phyloP scores from a whole-genome alignment of 2,888 invertebrate species.

The Synanthedon formicaeformis region DNA sequence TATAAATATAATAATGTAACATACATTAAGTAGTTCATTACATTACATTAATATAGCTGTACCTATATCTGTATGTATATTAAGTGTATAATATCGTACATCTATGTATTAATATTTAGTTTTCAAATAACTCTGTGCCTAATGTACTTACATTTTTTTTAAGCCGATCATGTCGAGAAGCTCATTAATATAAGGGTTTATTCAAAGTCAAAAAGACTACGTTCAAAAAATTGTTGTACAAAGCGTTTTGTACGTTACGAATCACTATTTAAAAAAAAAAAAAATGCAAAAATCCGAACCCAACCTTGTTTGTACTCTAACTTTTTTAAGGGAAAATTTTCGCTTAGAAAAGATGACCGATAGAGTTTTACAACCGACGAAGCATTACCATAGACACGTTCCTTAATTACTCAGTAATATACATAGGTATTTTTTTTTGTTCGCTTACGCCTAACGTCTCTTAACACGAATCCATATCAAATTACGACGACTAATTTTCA shows the following conservation, averaged over 20 bases:
- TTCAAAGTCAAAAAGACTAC: constrained; percentile 27
- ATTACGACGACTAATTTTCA: constrained; percentile 56
- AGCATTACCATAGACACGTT: constrained; percentile 3
- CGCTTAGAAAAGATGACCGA: neutral
- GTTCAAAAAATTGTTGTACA: constrained; percentile 11
- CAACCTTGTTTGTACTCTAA: constrained; percentile 19
- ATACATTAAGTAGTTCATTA: constrained; percentile 10
- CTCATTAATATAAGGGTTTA: constrained; percentile 43
- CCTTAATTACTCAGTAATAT: constrained; percentile 39
- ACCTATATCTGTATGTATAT: constrained; percentile 56
- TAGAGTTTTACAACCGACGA: neutral
- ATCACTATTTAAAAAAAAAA: too few relatives aligned
- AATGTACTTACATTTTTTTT: constrained; percentile 45
- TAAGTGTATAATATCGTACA: constrained; percentile 53
- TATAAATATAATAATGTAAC: constrained; percentile 16
- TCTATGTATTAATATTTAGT: constrained; percentile 34
- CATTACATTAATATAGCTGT: constrained; percentile 46
- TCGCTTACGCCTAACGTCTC: constrained; percentile 35
- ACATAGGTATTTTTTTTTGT: constrained; percentile 26
- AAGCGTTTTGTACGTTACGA: constrained; percentile 30
- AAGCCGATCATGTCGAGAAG: constrained; percentile 61
- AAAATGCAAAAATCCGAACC: too few relatives aligned
- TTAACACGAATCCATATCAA: constrained; percentile 53
- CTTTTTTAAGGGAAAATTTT: constrained; percentile 13
- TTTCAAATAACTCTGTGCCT: constrained; percentile 63